Evolutionary conservation across 2,888 invertebrate genomes (phyloP), one percentile per base, ranked within the genome.

Genomic region (Limnephilus auricula): DNA sequence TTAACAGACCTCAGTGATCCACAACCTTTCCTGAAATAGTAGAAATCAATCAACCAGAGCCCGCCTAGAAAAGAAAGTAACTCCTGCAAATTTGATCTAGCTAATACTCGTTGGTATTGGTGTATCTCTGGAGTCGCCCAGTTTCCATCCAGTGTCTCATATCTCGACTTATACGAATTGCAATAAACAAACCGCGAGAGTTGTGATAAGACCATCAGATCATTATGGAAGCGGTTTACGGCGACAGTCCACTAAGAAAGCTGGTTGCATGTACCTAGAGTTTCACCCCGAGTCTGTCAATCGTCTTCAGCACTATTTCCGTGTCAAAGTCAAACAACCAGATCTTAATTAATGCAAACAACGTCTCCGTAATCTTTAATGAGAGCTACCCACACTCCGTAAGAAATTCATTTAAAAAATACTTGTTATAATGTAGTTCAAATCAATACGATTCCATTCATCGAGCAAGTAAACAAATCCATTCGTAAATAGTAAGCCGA

Each of bases 281-380:
- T 87, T 87, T 87, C 87, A 87, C 87, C 87, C 87, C 32, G 50
- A 87, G 65, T 32, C 32, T 25, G 65, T 31, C 65, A 34, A 10
- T 34, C 65, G n/a, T 34, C 84, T 34, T 37, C 37, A 87, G 65
- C 65, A 34, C 65, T 25, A 87, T 87, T 87, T 87, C 78, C 87
- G 87, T 65, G 78, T 65, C 34, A 78, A 86, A 50, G 87, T 78
- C 34, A 78, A 9, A 18, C 25, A 78, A 87, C 87, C 78, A 87
- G 87, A 65, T 32, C 13, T 65, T 87, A 87, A 87, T 34, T 18
- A n/a, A 34, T 83, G 83, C 34, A 83, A 30, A 83, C 83, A 83
- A 25, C 50, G 50, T 65, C 50, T 32, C 80, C 80, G 31, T 80
- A 31, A 80, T 32, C 12, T 4, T 65, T 65, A 65, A 18, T 65